These are phyloP conservation scores for Scortum barcoo DNA, from an alignment of 2,113 vertebrate species.

Conservation along the genomic window DNA sequence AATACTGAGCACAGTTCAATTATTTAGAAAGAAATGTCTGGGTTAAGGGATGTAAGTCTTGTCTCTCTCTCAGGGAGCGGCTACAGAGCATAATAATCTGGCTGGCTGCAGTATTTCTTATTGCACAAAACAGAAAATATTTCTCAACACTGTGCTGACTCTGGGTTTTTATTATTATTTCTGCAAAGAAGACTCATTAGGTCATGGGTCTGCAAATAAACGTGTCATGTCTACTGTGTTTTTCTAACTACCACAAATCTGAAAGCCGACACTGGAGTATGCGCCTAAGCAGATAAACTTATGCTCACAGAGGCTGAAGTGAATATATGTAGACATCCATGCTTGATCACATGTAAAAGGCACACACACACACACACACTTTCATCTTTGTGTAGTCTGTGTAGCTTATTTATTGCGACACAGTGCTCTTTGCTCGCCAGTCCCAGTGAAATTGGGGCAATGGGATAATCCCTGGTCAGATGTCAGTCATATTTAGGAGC, in stretches of 20 bases:
- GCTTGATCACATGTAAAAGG: slow-evolving; percentile 2
- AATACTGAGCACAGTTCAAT: slow-evolving; percentile 63
- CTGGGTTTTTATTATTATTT: slow-evolving; percentile 7
- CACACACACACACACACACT: not conserved
- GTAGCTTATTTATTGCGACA: slow-evolving; percentile 30
- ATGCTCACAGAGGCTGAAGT: slow-evolving; percentile 11
- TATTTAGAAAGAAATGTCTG: slow-evolving; percentile 73
- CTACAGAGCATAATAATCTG: slow-evolving; percentile 37
- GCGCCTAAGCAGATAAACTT: slow-evolving; percentile 20
- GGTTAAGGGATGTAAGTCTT: slow-evolving; percentile 40
- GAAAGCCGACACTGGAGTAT: not conserved
- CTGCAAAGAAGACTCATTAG: slow-evolving; percentile 4
- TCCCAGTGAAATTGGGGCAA: slow-evolving; percentile 67
- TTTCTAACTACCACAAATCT: slow-evolving; percentile 8
- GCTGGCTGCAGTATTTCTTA: slow-evolving; percentile 14
- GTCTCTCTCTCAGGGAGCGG: slow-evolving; percentile 4
- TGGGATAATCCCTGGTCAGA: slow-evolving; percentile 68
- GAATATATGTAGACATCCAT: slow-evolving; percentile 17
- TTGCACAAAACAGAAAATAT: slow-evolving; percentile 27
- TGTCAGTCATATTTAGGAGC: slow-evolving; percentile 62
- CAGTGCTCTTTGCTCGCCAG: slow-evolving; percentile 23
- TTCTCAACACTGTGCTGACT: not conserved
- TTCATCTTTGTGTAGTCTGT: slow-evolving; percentile 47
- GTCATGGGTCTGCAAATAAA: slow-evolving; percentile 8
- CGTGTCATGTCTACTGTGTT: slow-evolving; percentile 7